Evolutionary conservation across 2,888 invertebrate species (phyloP).

Genomic region (Gryllus longicercus): DNA sequence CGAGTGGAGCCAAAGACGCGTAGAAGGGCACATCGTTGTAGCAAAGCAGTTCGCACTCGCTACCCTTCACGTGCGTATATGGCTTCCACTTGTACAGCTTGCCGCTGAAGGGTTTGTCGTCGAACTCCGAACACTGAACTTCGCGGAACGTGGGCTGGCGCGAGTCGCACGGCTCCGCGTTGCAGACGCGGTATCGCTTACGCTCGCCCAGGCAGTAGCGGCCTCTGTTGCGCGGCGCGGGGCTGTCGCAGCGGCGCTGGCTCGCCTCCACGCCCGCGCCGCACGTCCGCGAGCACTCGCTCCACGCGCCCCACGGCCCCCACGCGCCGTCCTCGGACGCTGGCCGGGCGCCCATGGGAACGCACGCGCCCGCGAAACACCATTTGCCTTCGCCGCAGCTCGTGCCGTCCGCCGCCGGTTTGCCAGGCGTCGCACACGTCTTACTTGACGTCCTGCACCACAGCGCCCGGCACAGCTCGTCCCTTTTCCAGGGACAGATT

Average conservation of each 20-base stretch:
- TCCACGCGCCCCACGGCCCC: slow-evolving; percentile 81
- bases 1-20: background rate
- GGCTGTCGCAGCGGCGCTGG: slow-evolving; percentile 77
- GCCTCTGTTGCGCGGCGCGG: slow-evolving; percentile 75
- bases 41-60: slow-evolving; percentile 2
- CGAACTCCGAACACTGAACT: slow-evolving; percentile 69
- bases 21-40: background rate
- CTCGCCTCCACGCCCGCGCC: slow-evolving; percentile 78
- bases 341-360: slow-evolving; percentile 67
- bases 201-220: slow-evolving; percentile 82
- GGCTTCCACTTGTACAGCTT: slow-evolving; percentile 49
- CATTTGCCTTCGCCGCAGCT: slow-evolving; percentile 65
- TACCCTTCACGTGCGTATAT: slow-evolving; percentile 37
- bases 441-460: slow-evolving; percentile 38
- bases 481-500: slow-evolving; percentile 43
- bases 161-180: slow-evolving; percentile 37
- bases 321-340: slow-evolving; percentile 76
- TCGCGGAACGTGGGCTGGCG: slow-evolving; percentile 57
- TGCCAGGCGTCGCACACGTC: slow-evolving; percentile 56
- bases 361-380: slow-evolving; percentile 82
- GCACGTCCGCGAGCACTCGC: slow-evolving; percentile 76
- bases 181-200: slow-evolving; percentile 59
- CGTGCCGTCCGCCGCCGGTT: slow-evolving; percentile 64
- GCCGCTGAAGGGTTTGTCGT: slow-evolving; percentile 55
- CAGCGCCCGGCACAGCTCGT: slow-evolving; percentile 42